phyloP scores from a whole-genome alignment of 1,140 invertebrate species.

The Steinernema feltiae region DNA sequence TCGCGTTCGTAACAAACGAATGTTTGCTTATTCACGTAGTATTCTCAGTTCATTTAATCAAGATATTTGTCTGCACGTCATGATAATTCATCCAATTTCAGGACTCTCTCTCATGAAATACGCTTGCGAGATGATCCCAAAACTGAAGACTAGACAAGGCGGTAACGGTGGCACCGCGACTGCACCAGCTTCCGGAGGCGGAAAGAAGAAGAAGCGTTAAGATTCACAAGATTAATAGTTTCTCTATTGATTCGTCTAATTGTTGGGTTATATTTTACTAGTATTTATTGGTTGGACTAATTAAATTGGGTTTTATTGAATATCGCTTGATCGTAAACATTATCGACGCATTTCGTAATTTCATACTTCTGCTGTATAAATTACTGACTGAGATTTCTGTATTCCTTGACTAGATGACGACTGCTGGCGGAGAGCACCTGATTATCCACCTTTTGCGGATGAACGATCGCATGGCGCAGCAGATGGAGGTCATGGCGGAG shows the following conservation, averaged over 20 bases:
- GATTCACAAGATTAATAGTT: not conserved
- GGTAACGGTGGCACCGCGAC: conserved; percentile 16
- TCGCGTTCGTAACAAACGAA: not conserved
- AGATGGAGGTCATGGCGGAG: not conserved
- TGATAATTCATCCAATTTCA: conserved; percentile 41
- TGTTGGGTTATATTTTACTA: not conserved
- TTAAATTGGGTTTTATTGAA: no score
- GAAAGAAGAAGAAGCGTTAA: conserved; percentile 32
- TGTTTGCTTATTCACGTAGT: conserved; percentile 17
- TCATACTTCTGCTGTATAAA: not conserved
- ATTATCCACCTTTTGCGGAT: not conserved
- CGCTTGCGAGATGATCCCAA: conserved; percentile 79
- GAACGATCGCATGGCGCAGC: not conserved
- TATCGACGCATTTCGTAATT: no score
- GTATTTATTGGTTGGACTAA: not conserved
- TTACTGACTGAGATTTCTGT: not conserved
- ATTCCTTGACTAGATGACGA: not conserved
- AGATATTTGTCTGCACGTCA: not conserved
- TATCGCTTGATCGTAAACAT: no score
- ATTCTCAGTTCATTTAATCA: conserved; percentile 20
- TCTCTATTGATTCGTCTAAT: not conserved
- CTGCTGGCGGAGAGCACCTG: not conserved
- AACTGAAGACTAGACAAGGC: conserved; percentile 69
- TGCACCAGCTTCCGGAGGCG: not conserved
- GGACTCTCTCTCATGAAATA: conserved; percentile 73